A percentile compares a stretch with the other conserved stretches of the same genome.
phyloP scores from a whole-genome alignment of 2,888 invertebrate species.

The Chloroclystis v-ata region DNA sequence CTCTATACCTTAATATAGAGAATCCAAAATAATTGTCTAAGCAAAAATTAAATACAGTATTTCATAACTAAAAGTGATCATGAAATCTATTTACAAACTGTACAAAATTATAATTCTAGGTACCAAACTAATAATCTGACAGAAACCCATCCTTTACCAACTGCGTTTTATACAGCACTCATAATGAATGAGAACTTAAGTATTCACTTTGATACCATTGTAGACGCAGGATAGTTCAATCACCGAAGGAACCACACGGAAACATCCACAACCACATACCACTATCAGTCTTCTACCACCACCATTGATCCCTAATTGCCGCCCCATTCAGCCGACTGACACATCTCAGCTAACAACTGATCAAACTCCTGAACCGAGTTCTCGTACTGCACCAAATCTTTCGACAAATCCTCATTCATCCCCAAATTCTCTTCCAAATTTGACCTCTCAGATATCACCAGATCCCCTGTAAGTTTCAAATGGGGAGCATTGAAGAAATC shows the following conservation, averaged over 20 bases:
- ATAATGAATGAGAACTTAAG: too few relatives aligned
- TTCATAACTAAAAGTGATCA: too few relatives aligned
- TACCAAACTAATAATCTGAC: too few relatives aligned
- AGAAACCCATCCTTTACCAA: too few relatives aligned
- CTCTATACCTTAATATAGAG: too few relatives aligned
- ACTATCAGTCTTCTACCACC: slow-evolving; percentile 18
- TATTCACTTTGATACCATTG: too few relatives aligned
- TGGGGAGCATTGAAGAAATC: slow-evolving; percentile 86
- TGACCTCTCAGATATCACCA: slow-evolving; percentile 34
- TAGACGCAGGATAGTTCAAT: too few relatives aligned
- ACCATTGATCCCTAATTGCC: slow-evolving; percentile 49
- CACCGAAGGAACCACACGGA: neutral
- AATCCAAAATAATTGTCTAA: too few relatives aligned
- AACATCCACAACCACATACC: slow-evolving; percentile 2
- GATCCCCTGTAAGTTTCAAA: slow-evolving; percentile 55
- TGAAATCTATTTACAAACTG: too few relatives aligned
- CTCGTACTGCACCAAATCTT: slow-evolving; percentile 86
- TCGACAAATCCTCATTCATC: slow-evolving; percentile 76
- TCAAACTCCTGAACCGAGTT: slow-evolving; percentile 86
- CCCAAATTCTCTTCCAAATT: slow-evolving; percentile 48
- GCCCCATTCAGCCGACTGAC: slow-evolving; percentile 81
- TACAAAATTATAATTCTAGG: too few relatives aligned
- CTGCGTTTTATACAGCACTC: too few relatives aligned
- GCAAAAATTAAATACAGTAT: too few relatives aligned
- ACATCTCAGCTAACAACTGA: slow-evolving; percentile 84